These are phyloP conservation scores for Temnopleurus reevesii DNA, from an alignment of 53 echinoderm and acorn worm species.

Conservation along the genomic window DNA sequence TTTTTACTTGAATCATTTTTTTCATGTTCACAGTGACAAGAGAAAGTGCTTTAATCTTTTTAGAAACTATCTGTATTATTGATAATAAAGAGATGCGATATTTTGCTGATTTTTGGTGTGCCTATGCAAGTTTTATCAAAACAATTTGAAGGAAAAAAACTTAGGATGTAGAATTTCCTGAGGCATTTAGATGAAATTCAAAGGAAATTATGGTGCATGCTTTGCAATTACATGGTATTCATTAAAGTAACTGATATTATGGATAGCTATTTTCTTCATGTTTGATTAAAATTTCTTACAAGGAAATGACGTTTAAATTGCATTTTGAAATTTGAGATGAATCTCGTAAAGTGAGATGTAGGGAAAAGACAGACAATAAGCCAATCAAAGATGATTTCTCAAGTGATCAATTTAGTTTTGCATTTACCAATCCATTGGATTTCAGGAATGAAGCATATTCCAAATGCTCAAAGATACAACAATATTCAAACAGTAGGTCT, in stretches of 20 bases:
- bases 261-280: neutral
- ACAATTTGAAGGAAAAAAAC: neutral
- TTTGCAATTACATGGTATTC: slow-evolving; percentile 48
- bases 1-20: slow-evolving; percentile 63
- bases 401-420: slow-evolving; percentile 1
- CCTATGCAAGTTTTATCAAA: slow-evolving; percentile 57
- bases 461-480: neutral
- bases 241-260: slow-evolving; percentile 12
- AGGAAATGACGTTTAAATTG: neutral
- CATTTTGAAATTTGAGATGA: neutral
- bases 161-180: slow-evolving; percentile 5
- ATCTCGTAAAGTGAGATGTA: slow-evolving; percentile 22
- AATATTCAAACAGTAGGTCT: no score
- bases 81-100: slow-evolving; percentile 28
- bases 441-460: neutral
- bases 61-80: slow-evolving; percentile 52
- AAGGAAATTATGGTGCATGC: slow-evolving; percentile 45
- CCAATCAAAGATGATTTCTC: slow-evolving; percentile 41
- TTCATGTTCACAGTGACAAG: slow-evolving; percentile 48
- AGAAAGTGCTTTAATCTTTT: slow-evolving; percentile 61
- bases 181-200: slow-evolving; percentile 2
- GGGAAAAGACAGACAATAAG: slow-evolving; percentile 40
- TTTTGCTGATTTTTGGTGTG: slow-evolving; percentile 56
- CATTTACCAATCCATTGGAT: neutral
- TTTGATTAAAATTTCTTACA: neutral